phyloP scores from a whole-genome alignment of 2,797 vertebrate genomes.

The Pangasius krempfi region DNA sequence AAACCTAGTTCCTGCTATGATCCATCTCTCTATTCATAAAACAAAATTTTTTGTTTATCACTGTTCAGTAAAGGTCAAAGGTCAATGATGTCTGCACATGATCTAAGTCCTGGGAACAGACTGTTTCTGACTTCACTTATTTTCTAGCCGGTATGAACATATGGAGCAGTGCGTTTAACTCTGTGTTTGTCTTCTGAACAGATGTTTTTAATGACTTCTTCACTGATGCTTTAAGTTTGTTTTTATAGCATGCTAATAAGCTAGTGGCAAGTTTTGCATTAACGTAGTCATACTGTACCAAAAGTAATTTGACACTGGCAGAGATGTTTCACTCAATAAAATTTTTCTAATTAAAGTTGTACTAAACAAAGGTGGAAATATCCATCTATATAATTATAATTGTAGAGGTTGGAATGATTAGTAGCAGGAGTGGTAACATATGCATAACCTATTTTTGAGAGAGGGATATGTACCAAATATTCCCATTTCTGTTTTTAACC shows the following conservation, averaged over 20 bases:
- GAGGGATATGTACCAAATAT: not conserved
- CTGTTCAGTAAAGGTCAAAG: conserved; percentile 1
- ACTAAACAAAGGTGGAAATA: not conserved
- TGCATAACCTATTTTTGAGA: not conserved
- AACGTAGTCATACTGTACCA: not conserved
- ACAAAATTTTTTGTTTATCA: not conserved
- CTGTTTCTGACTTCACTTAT: not conserved
- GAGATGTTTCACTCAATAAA: not conserved
- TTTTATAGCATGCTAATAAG: conserved; percentile 11
- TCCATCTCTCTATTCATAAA: not conserved
- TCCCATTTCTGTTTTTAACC: not conserved
- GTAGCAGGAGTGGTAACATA: not conserved
- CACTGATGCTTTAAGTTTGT: conserved; percentile 21
- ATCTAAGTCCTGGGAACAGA: not conserved
- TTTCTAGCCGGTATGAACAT: not conserved
- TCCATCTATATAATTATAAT: not conserved
- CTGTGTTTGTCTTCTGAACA: conserved; percentile 46
- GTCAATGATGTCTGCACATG: conserved; percentile 1
- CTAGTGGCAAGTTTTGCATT: not conserved
- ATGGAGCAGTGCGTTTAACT: conserved; percentile 52
- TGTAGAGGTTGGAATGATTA: not conserved
- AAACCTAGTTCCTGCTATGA: not conserved
- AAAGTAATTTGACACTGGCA: not conserved
- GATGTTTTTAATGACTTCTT: conserved; percentile 35
- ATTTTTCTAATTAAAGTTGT: not conserved